phyloP scores from a whole-genome alignment of 2,797 vertebrate genomes.

The Rhynchotus rufescens region DNA sequence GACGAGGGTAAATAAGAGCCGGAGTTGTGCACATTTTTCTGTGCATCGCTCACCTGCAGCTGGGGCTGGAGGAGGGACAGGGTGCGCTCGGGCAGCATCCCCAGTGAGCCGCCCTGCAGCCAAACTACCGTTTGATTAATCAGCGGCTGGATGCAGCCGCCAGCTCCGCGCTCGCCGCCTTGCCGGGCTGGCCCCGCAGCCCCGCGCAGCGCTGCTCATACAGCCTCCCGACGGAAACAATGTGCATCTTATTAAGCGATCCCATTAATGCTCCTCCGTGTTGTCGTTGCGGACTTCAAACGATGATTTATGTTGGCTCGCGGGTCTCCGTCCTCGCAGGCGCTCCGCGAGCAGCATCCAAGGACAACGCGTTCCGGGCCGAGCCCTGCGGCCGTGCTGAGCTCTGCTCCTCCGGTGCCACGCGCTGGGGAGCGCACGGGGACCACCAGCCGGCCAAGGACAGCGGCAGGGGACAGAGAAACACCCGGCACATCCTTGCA shows the following conservation, averaged over 20 bases:
- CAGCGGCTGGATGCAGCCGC: neutral
- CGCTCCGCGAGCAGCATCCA: slow-evolving; percentile 46
- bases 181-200: slow-evolving; percentile 35
- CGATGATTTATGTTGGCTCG: slow-evolving; percentile 70
- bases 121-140: slow-evolving; percentile 56
- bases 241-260: slow-evolving; percentile 69
- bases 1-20: neutral
- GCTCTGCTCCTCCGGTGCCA: slow-evolving; percentile 1
- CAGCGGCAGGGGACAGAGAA: neutral
- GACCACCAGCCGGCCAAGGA: neutral
- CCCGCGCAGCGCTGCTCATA: slow-evolving; percentile 51
- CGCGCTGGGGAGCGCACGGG: neutral
- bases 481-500: neutral
- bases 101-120: neutral
- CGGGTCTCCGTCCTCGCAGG: slow-evolving; percentile 59
- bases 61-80: slow-evolving; percentile 22
- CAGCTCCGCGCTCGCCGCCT: neutral
- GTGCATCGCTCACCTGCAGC: slow-evolving; percentile 61
- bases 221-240: slow-evolving; percentile 69
- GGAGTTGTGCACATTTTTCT: neutral
- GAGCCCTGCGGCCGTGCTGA: neutral
- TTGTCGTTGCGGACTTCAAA: slow-evolving; percentile 70
- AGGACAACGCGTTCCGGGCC: slow-evolving; percentile 62
- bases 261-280: slow-evolving; percentile 68
- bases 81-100: slow-evolving; percentile 14